Conservation (phyloP, 92 coral and sea anemone species). For the Zoanthus gigantus region DNA sequence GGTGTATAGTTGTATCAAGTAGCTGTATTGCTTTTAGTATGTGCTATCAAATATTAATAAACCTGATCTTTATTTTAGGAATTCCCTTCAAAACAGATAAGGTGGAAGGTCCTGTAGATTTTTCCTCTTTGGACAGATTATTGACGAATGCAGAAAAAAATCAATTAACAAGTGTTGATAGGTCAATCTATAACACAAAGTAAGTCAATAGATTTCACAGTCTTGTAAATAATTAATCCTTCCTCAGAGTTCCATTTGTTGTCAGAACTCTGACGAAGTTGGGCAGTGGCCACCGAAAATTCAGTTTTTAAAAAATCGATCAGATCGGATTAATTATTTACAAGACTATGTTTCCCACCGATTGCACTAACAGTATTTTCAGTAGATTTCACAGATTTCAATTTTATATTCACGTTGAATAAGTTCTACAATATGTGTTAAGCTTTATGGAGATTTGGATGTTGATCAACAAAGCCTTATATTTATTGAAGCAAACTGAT, state of each 20-base stretch:
- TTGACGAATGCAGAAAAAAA: slow-evolving; percentile 57
- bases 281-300: slow-evolving; percentile 16
- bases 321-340: slow-evolving; percentile 12
- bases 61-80: slow-evolving; percentile 12
- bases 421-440: slow-evolving; percentile 12
- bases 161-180: slow-evolving; percentile 45
- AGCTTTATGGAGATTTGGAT: slow-evolving; percentile 13
- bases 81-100: slow-evolving; percentile 12
- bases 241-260: slow-evolving; percentile 14
- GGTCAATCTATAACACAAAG: slow-evolving; percentile 60
- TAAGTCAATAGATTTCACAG: slow-evolving; percentile 52
- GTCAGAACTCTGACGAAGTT: slow-evolving; percentile 14
- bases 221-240: slow-evolving; percentile 11
- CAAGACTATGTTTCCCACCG: slow-evolving; percentile 15
- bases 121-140: slow-evolving; percentile 51
- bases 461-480: slow-evolving; percentile 13
- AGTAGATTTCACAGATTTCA: slow-evolving; percentile 12
- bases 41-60: slow-evolving; percentile 11
- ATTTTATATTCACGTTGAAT: slow-evolving; percentile 11
- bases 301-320: slow-evolving; percentile 11
- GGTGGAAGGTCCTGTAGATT: slow-evolving; percentile 36
- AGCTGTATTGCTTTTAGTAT: slow-evolving; percentile 12
- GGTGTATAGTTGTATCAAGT: slow-evolving; percentile 13
- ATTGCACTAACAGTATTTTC: slow-evolving; percentile 12
- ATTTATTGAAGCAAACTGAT: slow-evolving; percentile 9